Base-by-base conservation (phyloP, 2,888 invertebrate genomes). In the Orthosia incerta region DNA sequence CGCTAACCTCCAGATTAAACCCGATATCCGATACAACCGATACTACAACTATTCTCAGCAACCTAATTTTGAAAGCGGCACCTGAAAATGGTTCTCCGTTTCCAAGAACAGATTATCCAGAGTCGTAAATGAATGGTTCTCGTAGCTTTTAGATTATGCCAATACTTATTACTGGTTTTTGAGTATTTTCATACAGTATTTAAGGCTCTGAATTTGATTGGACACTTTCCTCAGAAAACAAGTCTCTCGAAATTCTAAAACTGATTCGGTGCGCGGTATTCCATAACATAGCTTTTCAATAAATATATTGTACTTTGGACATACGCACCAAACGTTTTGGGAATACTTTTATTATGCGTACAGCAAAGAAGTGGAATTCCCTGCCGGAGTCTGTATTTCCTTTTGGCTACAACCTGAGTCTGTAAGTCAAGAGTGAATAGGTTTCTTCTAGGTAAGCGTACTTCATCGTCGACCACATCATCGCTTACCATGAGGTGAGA, bases 11-110 rank as follows among this genome's bases (percentile, higher is more conserved):
- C 31, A 71, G 55, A 60, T 62, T 70, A 50, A 55, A 82, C 68
- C 77, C 75, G 66, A 86, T 81, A 79, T 76, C 61, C 65, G 73
- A 73, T 66, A 60, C 57, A 60, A 61, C 46, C 56, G 60, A 61
- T 66, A 62, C 75, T 62, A 56, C 16, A 62, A 39, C 63, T 53
- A 59, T 63, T 67, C 31, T 67, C 12, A 46, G 59, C 72, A 64
- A 51, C 20, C 39, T 39, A 73, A 57, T 50, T 73, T 70, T 65
- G 2, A 66, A 69, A 63, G 15, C 18, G 50, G 7, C 11, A n/a
- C 31, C 55, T 39, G 39, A 50, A 71, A 61, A 20, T 63, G 13
- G 9, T 26, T 50, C 12, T 16, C 4, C 46, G 46, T 48, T 53
- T 57, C 23, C 1, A 62, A 46, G 23, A 26, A 39, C 39, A 26